phyloP scores from a whole-genome alignment of 2,888 invertebrate genomes.

The Andrena camellia region DNA sequence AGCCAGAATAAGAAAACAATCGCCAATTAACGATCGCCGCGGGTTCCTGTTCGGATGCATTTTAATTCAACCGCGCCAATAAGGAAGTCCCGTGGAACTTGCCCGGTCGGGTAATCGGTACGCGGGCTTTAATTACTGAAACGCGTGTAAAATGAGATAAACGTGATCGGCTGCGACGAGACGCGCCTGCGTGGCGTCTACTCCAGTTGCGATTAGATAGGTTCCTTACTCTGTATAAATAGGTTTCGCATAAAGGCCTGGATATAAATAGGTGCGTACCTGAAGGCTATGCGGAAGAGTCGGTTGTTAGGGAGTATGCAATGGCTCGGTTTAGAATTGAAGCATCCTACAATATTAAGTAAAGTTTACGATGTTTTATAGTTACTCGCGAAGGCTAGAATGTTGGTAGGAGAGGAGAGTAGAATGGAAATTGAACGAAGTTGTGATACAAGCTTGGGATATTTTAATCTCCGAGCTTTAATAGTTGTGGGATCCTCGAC shows the following conservation, averaged over 20 bases:
- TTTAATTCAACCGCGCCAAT: conserved; percentile 50
- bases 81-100: conserved; percentile 34
- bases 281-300: neutral
- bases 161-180: neutral
- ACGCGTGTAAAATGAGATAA: conserved; percentile 10
- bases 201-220: neutral
- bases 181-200: neutral
- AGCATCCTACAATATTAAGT: neutral
- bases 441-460: neutral
- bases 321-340: neutral
- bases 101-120: conserved; percentile 42
- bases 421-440: neutral
- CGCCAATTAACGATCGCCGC: conserved; percentile 56
- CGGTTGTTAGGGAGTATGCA: neutral
- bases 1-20: conserved; percentile 49
- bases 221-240: neutral
- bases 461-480: neutral
- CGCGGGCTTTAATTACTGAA: conserved; percentile 35
- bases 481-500: too few species aligned
- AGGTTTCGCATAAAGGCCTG: neutral
- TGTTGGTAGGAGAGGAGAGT: too few species aligned
- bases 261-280: neutral
- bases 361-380: too few species aligned
- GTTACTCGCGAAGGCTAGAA: too few species aligned
- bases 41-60: conserved; percentile 8